Percentiles rank a stretch among this genome's conserved stretches.
Conservation (phyloP, 2,113 vertebrate genomes). For the Lepus timidus region DNA sequence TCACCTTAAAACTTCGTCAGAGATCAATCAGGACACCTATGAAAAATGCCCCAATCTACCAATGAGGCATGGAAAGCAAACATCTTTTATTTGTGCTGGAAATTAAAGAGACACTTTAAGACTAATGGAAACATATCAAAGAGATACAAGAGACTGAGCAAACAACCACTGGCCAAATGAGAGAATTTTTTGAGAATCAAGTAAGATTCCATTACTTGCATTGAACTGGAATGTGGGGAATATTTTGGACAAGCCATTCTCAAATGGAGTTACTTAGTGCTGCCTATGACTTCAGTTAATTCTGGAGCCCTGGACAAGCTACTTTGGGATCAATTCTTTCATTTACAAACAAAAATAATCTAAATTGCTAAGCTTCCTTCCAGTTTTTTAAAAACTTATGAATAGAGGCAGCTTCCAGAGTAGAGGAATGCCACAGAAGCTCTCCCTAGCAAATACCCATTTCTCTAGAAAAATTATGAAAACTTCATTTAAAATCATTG, state of each 20-base stretch:
- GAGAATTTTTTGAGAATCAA: background rate
- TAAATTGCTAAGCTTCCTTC: background rate
- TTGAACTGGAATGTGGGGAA: accelerated
- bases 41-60: background rate
- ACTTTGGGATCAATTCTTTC: background rate
- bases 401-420: background rate
- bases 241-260: background rate
- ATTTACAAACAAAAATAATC: background rate
- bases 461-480: background rate
- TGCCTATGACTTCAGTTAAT: background rate
- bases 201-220: background rate
- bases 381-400: slow-evolving; percentile 17
- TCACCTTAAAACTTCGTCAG: background rate
- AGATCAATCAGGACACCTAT: background rate
- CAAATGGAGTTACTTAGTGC: background rate
- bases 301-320: background rate
- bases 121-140: background rate
- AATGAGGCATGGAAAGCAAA: background rate
- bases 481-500: background rate
- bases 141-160: background rate
- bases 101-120: background rate
- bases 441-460: background rate
- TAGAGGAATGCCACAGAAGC: background rate
- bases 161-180: background rate
- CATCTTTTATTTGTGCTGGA: background rate